Evolutionary conservation across 64 coral and sea anemone genomes (phyloP), one percentile per base, ranked within the genome.

Genomic region (Montipora efflorescens): DNA sequence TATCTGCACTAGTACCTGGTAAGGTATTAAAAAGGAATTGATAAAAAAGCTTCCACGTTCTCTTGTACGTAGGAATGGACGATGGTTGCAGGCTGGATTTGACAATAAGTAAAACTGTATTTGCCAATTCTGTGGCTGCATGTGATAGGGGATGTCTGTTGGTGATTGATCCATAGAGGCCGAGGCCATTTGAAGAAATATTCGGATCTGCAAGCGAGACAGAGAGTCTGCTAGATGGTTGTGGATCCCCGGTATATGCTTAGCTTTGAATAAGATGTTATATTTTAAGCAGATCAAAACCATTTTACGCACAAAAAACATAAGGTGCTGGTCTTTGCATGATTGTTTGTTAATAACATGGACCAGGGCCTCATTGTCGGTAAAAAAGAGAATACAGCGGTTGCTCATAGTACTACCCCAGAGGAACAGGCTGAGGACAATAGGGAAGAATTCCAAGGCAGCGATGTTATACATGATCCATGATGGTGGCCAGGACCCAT

Each of bases 381-480:
- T 71, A 87, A 87, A 87, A 67, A 87, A 87, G 11, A 75, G 45
- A 47, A 79, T 78, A 76, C 88, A 61, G 11, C 67, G 75, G 22
- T 62, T 90, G n/a, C 75, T 48, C 84, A 88, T 68, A 16, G 76
- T 22, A 81, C 25, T 51, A 50, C 69, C 59, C 66, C 69, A 75
- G 15, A 88, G 68, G 10, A 15, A 55, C 9, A 88, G 36, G 59
- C 89, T 91, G 25, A 69, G 81, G 23, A 93, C 78, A 77, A 92
- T 92, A 19, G 90, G 90, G 71, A 66, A 92, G 71, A 92, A 83
- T 70, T 93, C 91, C 58, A 93, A 93, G 62, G 87, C 15, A 52
- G 68, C 83, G 78, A 93, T 78, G 50, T 93, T 93, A 19, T 80
- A 57, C 64, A 16, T 71, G 45, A n/a, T 23, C 92, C 92, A 88